Base-by-base conservation (phyloP, 2,888 invertebrate genomes). In the Ectemnius continuus region DNA sequence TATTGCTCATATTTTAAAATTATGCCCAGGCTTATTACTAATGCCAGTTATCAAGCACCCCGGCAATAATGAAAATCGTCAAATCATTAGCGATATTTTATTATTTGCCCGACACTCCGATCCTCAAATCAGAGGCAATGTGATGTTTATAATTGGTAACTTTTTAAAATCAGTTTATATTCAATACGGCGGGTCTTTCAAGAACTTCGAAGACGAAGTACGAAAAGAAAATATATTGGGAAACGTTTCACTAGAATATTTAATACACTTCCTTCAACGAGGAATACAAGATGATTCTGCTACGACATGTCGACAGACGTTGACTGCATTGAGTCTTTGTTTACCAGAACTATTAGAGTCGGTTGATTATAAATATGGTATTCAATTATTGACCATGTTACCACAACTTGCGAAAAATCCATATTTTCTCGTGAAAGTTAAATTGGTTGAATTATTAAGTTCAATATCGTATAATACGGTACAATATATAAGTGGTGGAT, bases 371-470 rank as follows among this genome's bases (percentile, higher is more conserved):
- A 84, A 91, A 1, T 85, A 92, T 13, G 91, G 94, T 3, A 89
- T 94, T 18, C 91, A 93, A 14, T 89, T 95, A 4, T 89, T 97
- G 59, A 93, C 94, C 75, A 91, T 92, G 20, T 91, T 97, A 5
- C 93, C 95, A 11, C 90, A 91, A 28, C 92, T 96, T 1, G 94
- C 94, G 69, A 91, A 92, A 57, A 96, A 96, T 90, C 94, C 95
- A 0, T 97, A 97, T 90, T 97, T 97, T 96, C 92, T 97, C 63
- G 95, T 97, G 61, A 95, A 95, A 92, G 95, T 97, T 4, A 94
- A 94, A 88, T 88, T 95, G 76, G 91, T 94, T 60, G 94, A 95
- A 83, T 88, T 95, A 18, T 87, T 95, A 56, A 91, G 93, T 36
- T 91, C 92, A 74, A 88, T 95, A 46, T 93, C 94, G 23, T 95